Conservation (phyloP, 1,140 invertebrate genomes). For the Penaeus japonicus region DNA sequence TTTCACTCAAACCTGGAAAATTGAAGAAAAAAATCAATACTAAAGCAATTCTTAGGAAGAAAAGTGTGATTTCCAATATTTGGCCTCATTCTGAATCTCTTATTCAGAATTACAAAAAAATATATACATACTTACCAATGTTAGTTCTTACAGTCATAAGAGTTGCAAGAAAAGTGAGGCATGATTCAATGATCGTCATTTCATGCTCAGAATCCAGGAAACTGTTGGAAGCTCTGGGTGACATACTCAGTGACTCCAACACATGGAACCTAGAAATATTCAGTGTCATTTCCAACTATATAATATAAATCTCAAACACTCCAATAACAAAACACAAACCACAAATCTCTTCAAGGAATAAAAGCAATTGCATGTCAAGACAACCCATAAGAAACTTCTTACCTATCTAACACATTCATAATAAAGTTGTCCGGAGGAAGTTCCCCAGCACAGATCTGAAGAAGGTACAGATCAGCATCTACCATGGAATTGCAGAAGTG, state of each 20-base stretch:
- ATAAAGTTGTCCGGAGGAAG: conserved; percentile 86
- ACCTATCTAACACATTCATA: conserved; percentile 87
- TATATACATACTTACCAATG: conserved; percentile 72
- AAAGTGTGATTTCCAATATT: background rate
- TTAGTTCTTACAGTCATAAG: conserved; percentile 91
- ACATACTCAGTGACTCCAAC: conserved; percentile 82
- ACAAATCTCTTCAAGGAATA: background rate
- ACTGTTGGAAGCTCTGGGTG: conserved; percentile 71
- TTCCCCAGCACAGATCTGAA: conserved; percentile 91
- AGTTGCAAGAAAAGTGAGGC: conserved; percentile 88
- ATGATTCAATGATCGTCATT: conserved; percentile 89
- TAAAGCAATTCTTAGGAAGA: no score
- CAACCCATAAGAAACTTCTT: conserved; percentile 27
- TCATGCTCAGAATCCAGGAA: conserved; percentile 79
- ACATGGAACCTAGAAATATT: conserved; percentile 61
- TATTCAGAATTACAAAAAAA: background rate
- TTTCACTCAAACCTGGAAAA: conserved; percentile 72
- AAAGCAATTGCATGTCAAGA: background rate
- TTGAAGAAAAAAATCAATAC: background rate
- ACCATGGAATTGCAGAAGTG: conserved; percentile 99
- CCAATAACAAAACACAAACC: no score
- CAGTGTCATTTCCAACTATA: background rate
- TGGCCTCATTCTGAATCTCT: background rate
- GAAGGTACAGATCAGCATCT: conserved; percentile 92
- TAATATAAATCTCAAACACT: background rate